Conservation (phyloP, 2,113 vertebrate species). For the Gila orcuttii region DNA sequence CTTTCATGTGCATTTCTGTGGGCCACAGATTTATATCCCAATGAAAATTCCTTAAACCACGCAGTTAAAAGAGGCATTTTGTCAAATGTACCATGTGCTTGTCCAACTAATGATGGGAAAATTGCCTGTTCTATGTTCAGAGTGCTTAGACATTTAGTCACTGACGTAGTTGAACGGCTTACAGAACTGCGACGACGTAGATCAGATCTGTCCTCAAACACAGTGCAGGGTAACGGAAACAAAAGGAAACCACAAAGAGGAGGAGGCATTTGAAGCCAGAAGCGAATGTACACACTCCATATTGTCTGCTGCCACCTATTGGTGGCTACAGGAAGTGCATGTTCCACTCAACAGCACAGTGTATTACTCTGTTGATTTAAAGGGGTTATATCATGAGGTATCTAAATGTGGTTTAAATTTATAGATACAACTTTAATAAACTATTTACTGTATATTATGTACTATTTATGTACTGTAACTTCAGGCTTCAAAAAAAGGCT, state of each 20-base stretch:
- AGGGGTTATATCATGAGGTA: too few relatives aligned
- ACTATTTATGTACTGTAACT: neutral
- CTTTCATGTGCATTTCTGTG: constrained; percentile 44
- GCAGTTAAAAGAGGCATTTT: constrained; percentile 18
- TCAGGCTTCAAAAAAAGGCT: neutral
- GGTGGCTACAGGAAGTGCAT: constrained; percentile 12
- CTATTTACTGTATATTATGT: too few relatives aligned
- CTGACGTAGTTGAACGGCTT: constrained; percentile 12
- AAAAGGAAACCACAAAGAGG: constrained; percentile 13
- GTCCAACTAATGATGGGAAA: constrained; percentile 47
- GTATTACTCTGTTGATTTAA: too few relatives aligned
- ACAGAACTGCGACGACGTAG: constrained; percentile 1
- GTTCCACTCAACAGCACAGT: neutral
- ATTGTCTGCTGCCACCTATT: constrained; percentile 52
- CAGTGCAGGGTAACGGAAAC: neutral
- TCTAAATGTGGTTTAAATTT: too few relatives aligned
- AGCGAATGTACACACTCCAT: neutral
- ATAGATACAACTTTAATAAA: too few relatives aligned
- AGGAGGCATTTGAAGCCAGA: neutral
- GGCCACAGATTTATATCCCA: constrained; percentile 46
- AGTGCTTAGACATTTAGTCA: constrained; percentile 42
- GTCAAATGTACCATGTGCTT: constrained; percentile 45
- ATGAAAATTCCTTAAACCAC: constrained; percentile 48
- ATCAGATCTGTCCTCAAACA: constrained; percentile 28
- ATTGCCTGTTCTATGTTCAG: constrained; percentile 34